phyloP scores from a whole-genome alignment of 2,113 vertebrate species.

The Rhynchomys soricoides region DNA sequence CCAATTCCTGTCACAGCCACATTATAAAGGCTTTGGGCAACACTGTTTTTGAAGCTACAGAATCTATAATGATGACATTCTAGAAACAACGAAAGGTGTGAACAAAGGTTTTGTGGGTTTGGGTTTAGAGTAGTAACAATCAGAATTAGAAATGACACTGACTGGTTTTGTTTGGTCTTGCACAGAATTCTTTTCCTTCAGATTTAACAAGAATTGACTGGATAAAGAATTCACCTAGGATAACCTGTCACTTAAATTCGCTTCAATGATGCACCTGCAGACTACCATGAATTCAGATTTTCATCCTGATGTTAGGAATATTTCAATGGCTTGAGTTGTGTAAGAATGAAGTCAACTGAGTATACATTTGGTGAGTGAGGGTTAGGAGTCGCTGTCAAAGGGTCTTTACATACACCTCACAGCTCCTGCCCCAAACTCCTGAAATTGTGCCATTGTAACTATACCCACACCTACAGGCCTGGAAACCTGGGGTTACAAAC shows the following conservation, averaged over 20 bases:
- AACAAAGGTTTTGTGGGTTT: neutral
- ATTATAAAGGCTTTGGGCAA: conserved; percentile 1
- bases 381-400: neutral
- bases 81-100: neutral
- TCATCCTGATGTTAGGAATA: neutral
- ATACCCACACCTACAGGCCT: neutral
- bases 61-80: neutral
- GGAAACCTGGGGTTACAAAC: conserved; percentile 3
- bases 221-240: neutral
- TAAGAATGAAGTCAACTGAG: neutral
- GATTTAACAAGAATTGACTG: neutral
- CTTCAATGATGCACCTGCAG: neutral
- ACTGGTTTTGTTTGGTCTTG: neutral
- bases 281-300: neutral
- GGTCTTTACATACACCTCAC: neutral
- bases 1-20: neutral
- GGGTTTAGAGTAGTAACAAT: neutral
- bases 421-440: neutral
- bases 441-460: neutral
- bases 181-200: neutral
- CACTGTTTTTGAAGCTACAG: neutral
- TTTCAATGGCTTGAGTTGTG: neutral
- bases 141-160: neutral
- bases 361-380: neutral
- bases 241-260: neutral